Evolutionary conservation across 1,140 invertebrate species (phyloP), one percentile per base, ranked within the genome.

Genomic region (Coptotermes formosanus): DNA sequence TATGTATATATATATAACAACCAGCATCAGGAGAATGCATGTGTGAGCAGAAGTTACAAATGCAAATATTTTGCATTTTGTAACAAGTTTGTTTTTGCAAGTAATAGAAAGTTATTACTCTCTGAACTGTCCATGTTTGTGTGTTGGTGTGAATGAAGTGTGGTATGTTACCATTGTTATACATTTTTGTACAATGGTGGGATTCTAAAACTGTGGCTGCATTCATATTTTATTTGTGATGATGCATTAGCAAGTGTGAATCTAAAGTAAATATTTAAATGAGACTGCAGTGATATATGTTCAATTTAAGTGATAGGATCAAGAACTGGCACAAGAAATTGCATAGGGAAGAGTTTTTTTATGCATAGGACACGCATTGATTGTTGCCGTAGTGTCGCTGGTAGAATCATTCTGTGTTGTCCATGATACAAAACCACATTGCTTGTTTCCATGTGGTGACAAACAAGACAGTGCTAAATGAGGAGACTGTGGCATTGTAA

Each of bases 391-490:
- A 16, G 64, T n/a, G n/a, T 75, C 0, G 14, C 16, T 64, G 14
- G 64, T n/a, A 30, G 14, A 25, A 75, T 75, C 2, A n/a, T 75
- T 75, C 64, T 75, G 25, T 30, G 14, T 30, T 55, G 52, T 11
- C 64, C 64, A 75, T 3, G n/a, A 75, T 4, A 55, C 19, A 55
- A 75, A 30, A n/a, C 38, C 21, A 8, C 9, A 11, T 30, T 75
- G 25, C 25, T 75, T 75, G 9, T n/a, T 75, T 75, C n/a, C n/a
- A 25, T 11, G n/a, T 75, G n/a, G 64, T 75, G 64, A 75, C 64
- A 75, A 75, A 75, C 64, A 75, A 75, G 64, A 75, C 7, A 30
- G 64, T 30, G 64, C 64, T 75, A 75, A 75, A 75, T 75, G 64
- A n/a, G n/a, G 64, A 25, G 64, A 75, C 64, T 75, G 64, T 75